A percentile compares a stretch with the other conserved stretches of the same genome.
These are phyloP conservation scores for Phortica okadai DNA, from an alignment of 2,888 invertebrate species.

Conservation along the genomic window DNA sequence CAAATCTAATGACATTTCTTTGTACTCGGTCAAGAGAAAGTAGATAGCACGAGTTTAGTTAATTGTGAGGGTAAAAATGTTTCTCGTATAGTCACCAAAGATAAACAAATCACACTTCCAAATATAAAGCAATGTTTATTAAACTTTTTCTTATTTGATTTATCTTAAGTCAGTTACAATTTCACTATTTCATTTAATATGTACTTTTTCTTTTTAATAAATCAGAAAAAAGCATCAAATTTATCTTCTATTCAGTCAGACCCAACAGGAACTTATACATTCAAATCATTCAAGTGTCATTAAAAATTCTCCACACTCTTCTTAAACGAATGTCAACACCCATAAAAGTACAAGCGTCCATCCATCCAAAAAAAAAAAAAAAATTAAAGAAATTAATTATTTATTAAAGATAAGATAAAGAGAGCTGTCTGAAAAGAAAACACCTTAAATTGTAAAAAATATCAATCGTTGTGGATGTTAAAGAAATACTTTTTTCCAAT, in stretches of 20 bases:
- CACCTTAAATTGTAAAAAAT: conserved; percentile 66
- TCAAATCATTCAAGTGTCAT: neutral
- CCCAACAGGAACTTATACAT: neutral
- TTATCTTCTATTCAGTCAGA: conserved; percentile 42
- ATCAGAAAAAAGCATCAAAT: neutral
- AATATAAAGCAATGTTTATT: neutral
- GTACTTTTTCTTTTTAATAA: neutral
- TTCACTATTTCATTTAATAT: conserved; percentile 58
- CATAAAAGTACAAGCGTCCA: conserved; percentile 63
- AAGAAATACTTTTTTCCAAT: conserved; percentile 49
- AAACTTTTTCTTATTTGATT: neutral
- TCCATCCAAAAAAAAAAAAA: no score
- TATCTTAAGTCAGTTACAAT: conserved; percentile 26
- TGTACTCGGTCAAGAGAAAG: conserved; percentile 33
- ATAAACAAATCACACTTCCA: neutral
- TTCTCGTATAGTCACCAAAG: conserved; percentile 18
- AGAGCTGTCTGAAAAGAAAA: conserved; percentile 50
- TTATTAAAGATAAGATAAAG: conserved; percentile 54
- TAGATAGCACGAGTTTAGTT: neutral
- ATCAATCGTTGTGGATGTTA: conserved; percentile 45
- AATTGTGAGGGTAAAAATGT: neutral
- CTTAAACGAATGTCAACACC: conserved; percentile 69
- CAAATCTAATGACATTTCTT: conserved; percentile 51
- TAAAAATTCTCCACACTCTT: conserved; percentile 28
- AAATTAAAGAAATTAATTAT: conserved; percentile 58